Conservation (phyloP, 2,888 invertebrate genomes). For the Congeria kusceri region DNA sequence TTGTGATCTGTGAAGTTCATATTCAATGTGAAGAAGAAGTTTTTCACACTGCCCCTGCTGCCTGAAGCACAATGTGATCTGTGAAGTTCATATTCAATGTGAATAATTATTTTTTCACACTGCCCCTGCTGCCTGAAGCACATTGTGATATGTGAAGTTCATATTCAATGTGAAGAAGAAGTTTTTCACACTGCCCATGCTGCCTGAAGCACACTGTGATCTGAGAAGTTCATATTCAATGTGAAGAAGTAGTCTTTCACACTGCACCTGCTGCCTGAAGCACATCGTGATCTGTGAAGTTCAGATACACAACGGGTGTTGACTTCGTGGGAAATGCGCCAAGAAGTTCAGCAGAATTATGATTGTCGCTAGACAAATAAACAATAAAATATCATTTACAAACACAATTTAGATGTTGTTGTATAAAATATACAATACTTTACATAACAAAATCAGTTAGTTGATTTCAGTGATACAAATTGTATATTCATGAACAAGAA, state of each 20-base stretch:
- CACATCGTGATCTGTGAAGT: constrained; percentile 51
- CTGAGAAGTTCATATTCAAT: constrained; percentile 39
- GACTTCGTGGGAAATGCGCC: constrained; percentile 96
- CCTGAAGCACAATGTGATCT: constrained; percentile 46
- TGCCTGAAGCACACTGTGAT: constrained; percentile 49
- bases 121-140: no score
- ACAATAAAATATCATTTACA: not conserved
- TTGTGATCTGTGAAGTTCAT: constrained; percentile 49
- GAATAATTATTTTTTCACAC: no score
- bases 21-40: constrained; percentile 9
- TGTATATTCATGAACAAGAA: no score
- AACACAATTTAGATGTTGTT: not conserved
- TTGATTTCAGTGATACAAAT: no score
- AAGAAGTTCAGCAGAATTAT: constrained; percentile 87
- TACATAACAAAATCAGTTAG: no score
- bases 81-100: constrained; percentile 42
- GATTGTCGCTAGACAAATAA: constrained; percentile 73
- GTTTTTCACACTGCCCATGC: constrained; percentile 42
- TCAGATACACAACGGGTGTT: constrained; percentile 89
- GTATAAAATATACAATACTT: no score
- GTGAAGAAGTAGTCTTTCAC: constrained; percentile 14
- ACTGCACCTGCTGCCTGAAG: constrained; percentile 54
- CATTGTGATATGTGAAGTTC: no score
- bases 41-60: constrained; percentile 50
- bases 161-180: no score